A percentile compares a stretch with the other conserved stretches of the same genome.
Evolutionary conservation across 2,113 vertebrate species (phyloP).

Genomic region (Pangasianodon hypophthalmus): DNA sequence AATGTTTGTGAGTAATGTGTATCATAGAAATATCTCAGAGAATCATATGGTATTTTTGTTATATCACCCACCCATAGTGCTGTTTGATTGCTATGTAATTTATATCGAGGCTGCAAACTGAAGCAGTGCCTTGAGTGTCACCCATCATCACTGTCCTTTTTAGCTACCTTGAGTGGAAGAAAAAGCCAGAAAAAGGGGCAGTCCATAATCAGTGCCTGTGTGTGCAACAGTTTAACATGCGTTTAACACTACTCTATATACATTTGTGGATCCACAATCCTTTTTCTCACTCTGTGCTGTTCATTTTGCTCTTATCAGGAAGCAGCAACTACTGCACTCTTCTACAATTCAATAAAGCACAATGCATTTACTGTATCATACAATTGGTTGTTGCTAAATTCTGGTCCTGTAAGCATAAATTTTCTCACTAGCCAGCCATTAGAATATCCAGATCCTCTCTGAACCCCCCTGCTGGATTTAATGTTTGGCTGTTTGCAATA

Average conservation of each 20-base stretch:
- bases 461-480: conserved; percentile 48
- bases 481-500: conserved; percentile 56
- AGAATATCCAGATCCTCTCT: conserved; percentile 52
- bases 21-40: neutral
- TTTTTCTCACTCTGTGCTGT: neutral
- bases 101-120: conserved; percentile 32
- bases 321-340: neutral
- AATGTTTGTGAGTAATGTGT: neutral
- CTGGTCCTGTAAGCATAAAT: conserved; percentile 16
- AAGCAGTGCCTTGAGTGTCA: conserved; percentile 20
- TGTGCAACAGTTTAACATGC: conserved; percentile 18
- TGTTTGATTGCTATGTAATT: conserved; percentile 59
- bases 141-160: conserved; percentile 59
- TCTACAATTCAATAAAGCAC: conserved; percentile 2
- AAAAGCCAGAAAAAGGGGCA: neutral
- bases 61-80: neutral
- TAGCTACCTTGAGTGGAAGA: conserved; percentile 45
- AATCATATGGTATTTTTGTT: conserved; percentile 3
- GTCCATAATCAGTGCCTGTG: neutral
- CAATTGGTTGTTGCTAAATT: neutral
- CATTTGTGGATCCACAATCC: neutral
- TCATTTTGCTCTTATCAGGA: conserved; percentile 16
- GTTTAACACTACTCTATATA: conserved; percentile 9
- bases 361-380: neutral
- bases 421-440: conserved; percentile 24